Conservation (phyloP, 2,113 vertebrate species). For the Sebastes fasciatus region DNA sequence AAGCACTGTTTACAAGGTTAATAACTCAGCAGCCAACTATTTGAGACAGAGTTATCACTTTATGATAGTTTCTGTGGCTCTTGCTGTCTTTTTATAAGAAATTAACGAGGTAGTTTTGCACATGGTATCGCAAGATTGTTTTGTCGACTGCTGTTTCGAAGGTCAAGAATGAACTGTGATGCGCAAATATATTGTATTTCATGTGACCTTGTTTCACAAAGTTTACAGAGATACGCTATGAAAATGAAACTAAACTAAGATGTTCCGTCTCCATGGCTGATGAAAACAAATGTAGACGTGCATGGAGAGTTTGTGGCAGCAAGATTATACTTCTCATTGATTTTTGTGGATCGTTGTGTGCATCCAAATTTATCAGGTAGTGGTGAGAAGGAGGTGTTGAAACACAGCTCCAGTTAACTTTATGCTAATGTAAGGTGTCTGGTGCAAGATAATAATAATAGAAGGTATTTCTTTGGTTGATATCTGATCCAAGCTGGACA, state of each 20-base stretch:
- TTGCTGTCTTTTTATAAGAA: background rate
- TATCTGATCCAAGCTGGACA: conserved; percentile 15
- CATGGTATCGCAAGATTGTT: background rate
- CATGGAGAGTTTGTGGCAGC: background rate
- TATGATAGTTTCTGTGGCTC: background rate
- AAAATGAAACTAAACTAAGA: background rate
- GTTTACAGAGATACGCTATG: background rate
- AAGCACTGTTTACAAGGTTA: background rate
- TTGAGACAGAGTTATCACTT: background rate
- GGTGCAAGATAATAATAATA: background rate
- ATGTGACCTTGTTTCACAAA: background rate
- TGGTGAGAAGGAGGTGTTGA: background rate
- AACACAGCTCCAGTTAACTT: background rate
- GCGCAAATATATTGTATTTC: background rate
- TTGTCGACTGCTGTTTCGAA: background rate
- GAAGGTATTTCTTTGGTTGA: conserved; percentile 5
- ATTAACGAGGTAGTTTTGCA: background rate
- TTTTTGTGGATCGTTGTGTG: background rate
- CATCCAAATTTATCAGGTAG: background rate
- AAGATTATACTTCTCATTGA: background rate
- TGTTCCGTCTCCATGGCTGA: background rate
- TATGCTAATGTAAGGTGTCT: conserved; percentile 5
- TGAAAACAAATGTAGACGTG: background rate
- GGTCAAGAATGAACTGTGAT: background rate
- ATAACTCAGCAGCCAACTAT: background rate